Percentiles rank a stretch among this genome's conserved stretches.
Evolutionary conservation across 2,113 vertebrate genomes (phyloP).

Genomic region (Sakesphorus luctuosus): DNA sequence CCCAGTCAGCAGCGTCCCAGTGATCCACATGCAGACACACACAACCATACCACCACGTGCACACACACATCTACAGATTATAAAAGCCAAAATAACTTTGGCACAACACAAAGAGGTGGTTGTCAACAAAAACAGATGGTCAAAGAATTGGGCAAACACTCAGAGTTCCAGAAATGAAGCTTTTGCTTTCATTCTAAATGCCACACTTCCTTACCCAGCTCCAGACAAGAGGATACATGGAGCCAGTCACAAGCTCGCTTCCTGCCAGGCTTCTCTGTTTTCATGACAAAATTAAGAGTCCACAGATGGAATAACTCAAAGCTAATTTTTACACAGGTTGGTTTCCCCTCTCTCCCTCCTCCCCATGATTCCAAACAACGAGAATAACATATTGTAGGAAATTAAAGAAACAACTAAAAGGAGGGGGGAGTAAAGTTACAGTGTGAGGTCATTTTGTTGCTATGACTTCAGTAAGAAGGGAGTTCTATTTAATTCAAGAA

Average conservation of each 20-base stretch:
- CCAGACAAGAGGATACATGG: constrained; percentile 81
- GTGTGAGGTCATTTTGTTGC: constrained; percentile 27
- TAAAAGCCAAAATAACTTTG: constrained; percentile 84
- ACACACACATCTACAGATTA: constrained; percentile 71
- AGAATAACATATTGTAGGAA: constrained; percentile 79
- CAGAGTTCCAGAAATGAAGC: constrained; percentile 80
- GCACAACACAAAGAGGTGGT: constrained; percentile 80
- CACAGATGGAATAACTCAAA: constrained; percentile 86
- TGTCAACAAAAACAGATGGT: constrained; percentile 87
- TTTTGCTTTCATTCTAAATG: constrained; percentile 80
- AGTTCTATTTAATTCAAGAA: constrained; percentile 38
- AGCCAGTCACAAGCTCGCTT: constrained; percentile 80
- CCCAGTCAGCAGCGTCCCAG: neutral
- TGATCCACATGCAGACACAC: constrained; percentile 3
- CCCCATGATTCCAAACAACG: constrained; percentile 52
- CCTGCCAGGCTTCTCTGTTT: constrained; percentile 83
- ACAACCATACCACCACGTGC: neutral
- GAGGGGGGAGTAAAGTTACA: neutral
- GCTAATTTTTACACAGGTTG: constrained; percentile 84
- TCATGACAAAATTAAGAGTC: constrained; percentile 84
- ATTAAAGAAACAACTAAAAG: constrained; percentile 72
- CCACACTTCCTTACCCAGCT: constrained; percentile 81
- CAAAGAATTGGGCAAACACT: constrained; percentile 85
- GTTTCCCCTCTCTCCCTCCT: constrained; percentile 70
- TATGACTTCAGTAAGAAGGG: constrained; percentile 48